These are phyloP conservation scores for Lepidocyrtinus sp. DNA, from an alignment of 2,888 invertebrate species.

Conservation along the genomic window DNA sequence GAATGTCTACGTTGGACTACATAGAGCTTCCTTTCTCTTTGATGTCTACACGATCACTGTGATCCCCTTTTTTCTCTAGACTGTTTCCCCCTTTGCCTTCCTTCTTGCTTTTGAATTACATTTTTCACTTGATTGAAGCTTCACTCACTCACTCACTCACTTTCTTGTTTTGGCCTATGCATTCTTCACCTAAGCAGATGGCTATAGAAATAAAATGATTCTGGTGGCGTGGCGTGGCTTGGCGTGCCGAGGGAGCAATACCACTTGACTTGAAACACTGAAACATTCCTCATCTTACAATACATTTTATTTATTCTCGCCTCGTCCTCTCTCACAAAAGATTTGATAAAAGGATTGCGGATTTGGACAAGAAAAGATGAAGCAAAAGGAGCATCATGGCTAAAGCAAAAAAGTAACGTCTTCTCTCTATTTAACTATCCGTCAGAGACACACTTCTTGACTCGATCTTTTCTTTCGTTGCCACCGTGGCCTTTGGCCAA, in stretches of 20 bases:
- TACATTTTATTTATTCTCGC: background rate
- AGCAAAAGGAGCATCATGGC: background rate
- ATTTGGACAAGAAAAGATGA: background rate
- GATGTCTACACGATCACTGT: slow-evolving; percentile 50
- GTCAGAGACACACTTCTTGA: background rate
- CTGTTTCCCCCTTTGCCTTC: slow-evolving; percentile 34
- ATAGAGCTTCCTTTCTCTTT: slow-evolving; percentile 37
- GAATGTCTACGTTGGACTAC: background rate
- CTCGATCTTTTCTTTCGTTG: background rate
- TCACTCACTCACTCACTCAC: slow-evolving; percentile 1
- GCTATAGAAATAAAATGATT: slow-evolving; percentile 4
- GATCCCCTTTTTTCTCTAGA: background rate
- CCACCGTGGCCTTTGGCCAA: background rate
- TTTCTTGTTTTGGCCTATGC: slow-evolving; percentile 9
- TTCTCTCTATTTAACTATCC: background rate
- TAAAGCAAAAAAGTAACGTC: slow-evolving; percentile 8
- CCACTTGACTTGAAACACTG: slow-evolving; percentile 2
- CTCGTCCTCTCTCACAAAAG: background rate
- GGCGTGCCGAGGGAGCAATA: background rate
- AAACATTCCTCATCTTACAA: background rate
- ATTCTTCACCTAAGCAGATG: background rate
- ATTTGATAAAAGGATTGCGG: background rate
- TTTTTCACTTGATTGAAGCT: slow-evolving; percentile 45
- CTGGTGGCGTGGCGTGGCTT: background rate
- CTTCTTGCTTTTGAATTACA: slow-evolving; percentile 32